Evolutionary conservation across 30 jellyfish, hydroid and myxozoan species (phyloP).

Genomic region (Aurelia sp.): DNA sequence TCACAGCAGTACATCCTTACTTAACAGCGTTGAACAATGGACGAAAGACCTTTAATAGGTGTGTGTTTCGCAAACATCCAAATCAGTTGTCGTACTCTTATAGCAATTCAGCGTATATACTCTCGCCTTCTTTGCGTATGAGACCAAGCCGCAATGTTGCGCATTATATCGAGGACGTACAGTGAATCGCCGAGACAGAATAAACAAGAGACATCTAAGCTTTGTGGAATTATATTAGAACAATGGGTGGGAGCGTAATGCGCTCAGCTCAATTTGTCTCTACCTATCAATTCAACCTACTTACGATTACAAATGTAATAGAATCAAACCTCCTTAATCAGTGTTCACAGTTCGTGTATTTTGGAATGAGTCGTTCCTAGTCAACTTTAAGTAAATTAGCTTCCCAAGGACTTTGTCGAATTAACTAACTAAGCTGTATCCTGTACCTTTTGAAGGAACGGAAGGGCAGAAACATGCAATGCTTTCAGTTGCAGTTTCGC

Average conservation of each 20-base stretch:
- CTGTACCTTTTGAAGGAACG: constrained; percentile 41
- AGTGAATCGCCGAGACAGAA: constrained; percentile 64
- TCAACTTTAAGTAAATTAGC: constrained; percentile 17
- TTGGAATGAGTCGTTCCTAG: constrained; percentile 16
- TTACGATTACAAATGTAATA: constrained; percentile 33
- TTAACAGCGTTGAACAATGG: constrained; percentile 24
- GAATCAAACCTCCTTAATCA: constrained; percentile 41
- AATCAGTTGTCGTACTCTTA: background rate
- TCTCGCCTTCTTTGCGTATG: too few relatives aligned
- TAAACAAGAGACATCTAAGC: constrained; percentile 76
- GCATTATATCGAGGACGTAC: constrained; percentile 35
- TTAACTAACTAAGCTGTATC: constrained; percentile 29
- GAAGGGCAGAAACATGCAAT: constrained; percentile 39
- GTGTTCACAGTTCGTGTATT: constrained; percentile 54
- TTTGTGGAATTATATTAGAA: constrained; percentile 66
- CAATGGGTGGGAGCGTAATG: constrained; percentile 63
- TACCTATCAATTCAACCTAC: constrained; percentile 68
- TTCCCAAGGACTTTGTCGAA: background rate
- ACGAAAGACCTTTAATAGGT: background rate
- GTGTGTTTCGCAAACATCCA: constrained; percentile 26
- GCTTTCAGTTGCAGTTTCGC: background rate
- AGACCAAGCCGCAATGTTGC: constrained; percentile 7
- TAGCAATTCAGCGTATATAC: too few relatives aligned
- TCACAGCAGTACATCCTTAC: constrained; percentile 52
- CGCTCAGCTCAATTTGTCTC: constrained; percentile 83